phyloP scores from a whole-genome alignment of 2,113 vertebrate genomes.

The Nothobranchius furzeri region DNA sequence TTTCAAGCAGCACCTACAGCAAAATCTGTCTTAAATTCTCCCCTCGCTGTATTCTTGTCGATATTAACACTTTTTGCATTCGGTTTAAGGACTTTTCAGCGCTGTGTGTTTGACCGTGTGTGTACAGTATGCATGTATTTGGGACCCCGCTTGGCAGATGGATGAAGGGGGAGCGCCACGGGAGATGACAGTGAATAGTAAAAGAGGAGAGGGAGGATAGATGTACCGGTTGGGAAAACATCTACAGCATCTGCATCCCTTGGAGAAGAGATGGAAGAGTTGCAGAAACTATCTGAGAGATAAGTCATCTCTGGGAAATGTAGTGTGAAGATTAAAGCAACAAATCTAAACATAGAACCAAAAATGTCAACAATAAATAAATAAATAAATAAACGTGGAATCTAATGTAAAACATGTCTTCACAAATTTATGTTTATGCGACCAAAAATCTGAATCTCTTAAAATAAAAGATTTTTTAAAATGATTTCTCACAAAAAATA shows the following conservation, averaged over 20 bases:
- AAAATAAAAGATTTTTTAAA: too few species aligned
- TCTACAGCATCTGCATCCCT: slow-evolving; percentile 41
- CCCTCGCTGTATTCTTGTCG: slow-evolving; percentile 1
- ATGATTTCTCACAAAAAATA: background rate
- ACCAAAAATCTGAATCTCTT: too few species aligned
- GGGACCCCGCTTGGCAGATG: slow-evolving; percentile 46
- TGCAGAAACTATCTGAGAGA: slow-evolving; percentile 35
- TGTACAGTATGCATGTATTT: slow-evolving; percentile 8
- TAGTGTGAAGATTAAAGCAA: slow-evolving; percentile 30
- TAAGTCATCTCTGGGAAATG: slow-evolving; percentile 27
- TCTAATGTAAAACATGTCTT: too few species aligned
- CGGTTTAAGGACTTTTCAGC: slow-evolving; percentile 29
- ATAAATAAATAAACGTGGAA: too few species aligned
- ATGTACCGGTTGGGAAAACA: slow-evolving; percentile 52
- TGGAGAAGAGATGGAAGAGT: slow-evolving; percentile 26
- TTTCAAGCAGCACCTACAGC: background rate
- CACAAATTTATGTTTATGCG: too few species aligned
- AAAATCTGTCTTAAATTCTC: slow-evolving; percentile 16
- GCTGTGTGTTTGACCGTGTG: slow-evolving; percentile 19
- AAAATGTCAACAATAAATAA: too few species aligned
- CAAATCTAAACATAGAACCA: background rate
- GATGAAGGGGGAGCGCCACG: slow-evolving; percentile 39
- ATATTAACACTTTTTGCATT: slow-evolving; percentile 29
- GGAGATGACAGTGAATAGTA: slow-evolving; percentile 58
- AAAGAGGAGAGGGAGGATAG: slow-evolving; percentile 39